Percentiles rank a stretch among this genome's conserved stretches.
Conservation (phyloP, 1,140 invertebrate species). For the Phymorhynchus buccinoides region DNA sequence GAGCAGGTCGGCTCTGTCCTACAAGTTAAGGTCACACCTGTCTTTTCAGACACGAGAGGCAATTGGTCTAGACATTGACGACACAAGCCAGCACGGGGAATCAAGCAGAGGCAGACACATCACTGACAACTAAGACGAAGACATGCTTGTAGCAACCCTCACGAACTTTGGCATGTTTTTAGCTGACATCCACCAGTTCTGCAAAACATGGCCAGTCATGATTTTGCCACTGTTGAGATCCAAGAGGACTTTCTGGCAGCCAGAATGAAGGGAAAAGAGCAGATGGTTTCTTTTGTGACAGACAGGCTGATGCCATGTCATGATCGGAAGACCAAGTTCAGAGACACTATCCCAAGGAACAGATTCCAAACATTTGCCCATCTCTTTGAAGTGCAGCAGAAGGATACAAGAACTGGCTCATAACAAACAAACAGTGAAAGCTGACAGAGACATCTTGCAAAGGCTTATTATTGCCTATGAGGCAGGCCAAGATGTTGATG, state of each 20-base stretch:
- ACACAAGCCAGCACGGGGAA: background rate
- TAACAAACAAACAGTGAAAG: background rate
- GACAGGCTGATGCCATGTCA: background rate
- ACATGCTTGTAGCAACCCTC: background rate
- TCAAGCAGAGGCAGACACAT: background rate
- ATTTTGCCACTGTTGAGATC: background rate
- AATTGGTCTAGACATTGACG: background rate
- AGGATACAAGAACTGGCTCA: background rate
- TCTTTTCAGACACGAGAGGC: background rate
- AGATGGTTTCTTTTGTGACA: background rate
- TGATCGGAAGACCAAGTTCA: background rate
- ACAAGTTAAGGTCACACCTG: background rate
- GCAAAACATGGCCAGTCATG: background rate
- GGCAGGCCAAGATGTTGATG: background rate
- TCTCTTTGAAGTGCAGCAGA: background rate
- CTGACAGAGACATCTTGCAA: background rate
- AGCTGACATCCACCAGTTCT: background rate
- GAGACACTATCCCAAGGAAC: background rate
- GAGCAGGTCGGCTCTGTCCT: conserved; percentile 2
- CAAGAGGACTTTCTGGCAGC: background rate
- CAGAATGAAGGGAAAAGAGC: background rate
- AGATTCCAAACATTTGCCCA: background rate
- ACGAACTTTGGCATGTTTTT: background rate
- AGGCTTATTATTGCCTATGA: background rate
- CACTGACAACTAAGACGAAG: background rate